A percentile compares a stretch with the other conserved stretches of the same genome.
These are phyloP conservation scores for Anthrax anthrax DNA, from an alignment of 2,888 invertebrate species.

Conservation along the genomic window DNA sequence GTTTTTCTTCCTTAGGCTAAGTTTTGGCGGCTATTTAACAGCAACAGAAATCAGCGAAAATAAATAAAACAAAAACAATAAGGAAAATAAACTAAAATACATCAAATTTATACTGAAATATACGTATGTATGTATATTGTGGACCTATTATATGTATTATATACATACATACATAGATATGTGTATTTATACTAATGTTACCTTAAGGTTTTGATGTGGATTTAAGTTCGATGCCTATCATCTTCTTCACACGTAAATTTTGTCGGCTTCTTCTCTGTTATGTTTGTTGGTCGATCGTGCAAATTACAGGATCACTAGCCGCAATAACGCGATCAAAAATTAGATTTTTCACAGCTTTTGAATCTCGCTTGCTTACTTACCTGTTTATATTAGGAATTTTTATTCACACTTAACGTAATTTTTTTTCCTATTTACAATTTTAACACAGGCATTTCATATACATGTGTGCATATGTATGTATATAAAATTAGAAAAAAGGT, in stretches of 20 bases:
- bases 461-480: no score
- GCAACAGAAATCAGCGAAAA: neutral
- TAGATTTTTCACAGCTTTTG: constrained; percentile 14
- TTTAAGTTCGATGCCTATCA: neutral
- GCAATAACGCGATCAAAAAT: constrained; percentile 14
- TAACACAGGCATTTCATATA: no score
- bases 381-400: constrained; percentile 2
- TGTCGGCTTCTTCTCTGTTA: constrained; percentile 6
- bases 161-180: no score
- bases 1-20: neutral
- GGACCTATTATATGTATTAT: no score
- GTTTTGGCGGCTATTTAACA: neutral
- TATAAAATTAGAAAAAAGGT: no score
- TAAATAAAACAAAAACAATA: neutral
- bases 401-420: neutral
- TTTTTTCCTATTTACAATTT: neutral
- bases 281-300: constrained; percentile 7
- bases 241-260: constrained; percentile 6
- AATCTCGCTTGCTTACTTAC: neutral
- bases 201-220: neutral
- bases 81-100: neutral
- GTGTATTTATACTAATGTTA: neutral
- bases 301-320: constrained; percentile 14
- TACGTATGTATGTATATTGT: no score
- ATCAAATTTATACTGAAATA: neutral